These are phyloP conservation scores for Oceanodroma tethys DNA, from an alignment of 2,113 vertebrate genomes.

Conservation along the genomic window DNA sequence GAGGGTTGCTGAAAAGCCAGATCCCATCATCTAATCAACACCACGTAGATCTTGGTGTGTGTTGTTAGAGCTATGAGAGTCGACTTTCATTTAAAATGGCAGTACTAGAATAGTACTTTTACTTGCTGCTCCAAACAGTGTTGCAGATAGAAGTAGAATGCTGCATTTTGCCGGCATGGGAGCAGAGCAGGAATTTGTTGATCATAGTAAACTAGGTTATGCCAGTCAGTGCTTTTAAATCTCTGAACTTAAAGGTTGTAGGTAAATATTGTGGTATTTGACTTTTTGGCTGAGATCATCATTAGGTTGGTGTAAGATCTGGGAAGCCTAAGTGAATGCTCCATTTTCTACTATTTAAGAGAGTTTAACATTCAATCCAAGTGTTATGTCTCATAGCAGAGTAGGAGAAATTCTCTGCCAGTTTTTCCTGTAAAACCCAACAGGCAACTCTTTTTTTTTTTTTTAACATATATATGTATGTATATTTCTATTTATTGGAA, in stretches of 20 bases:
- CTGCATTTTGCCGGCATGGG: neutral
- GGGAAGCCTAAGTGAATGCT: neutral
- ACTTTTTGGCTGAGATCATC: neutral
- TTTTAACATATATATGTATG: rapidly evolving
- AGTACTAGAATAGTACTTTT: neutral
- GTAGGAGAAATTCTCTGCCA: neutral
- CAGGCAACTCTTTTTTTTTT: neutral
- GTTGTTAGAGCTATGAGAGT: neutral
- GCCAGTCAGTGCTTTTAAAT: neutral
- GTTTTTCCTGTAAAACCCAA: neutral
- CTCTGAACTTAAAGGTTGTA: neutral
- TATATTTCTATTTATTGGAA: neutral
- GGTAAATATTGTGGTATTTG: neutral
- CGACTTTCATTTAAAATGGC: neutral
- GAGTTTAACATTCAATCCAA: neutral
- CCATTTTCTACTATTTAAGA: neutral
- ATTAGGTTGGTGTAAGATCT: neutral
- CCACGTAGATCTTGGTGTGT: neutral
- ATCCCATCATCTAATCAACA: neutral
- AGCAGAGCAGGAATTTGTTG: neutral
- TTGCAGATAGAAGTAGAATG: neutral
- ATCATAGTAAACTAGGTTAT: neutral
- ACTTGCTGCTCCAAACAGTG: neutral
- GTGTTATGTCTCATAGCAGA: neutral
- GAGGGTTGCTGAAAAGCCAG: neutral